Conservation (phyloP, 2,113 vertebrate genomes). For the Halichoerus grypus region DNA sequence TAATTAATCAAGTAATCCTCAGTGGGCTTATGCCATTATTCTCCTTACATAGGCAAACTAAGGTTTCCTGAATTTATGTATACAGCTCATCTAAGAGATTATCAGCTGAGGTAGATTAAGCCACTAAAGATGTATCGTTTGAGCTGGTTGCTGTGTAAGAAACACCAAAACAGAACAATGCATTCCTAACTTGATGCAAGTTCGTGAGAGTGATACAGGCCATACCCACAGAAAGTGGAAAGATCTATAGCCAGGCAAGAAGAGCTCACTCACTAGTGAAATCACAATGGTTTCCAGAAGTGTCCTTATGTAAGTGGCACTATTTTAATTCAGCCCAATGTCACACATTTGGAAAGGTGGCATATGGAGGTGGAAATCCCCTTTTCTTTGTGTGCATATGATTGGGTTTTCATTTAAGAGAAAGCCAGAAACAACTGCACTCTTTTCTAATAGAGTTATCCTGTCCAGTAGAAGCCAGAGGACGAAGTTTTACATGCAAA, state of each 20-base stretch:
- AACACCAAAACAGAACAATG: neutral
- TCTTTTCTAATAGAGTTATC: neutral
- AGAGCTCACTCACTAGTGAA: neutral
- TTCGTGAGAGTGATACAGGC: neutral
- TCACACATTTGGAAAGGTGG: neutral
- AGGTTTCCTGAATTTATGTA: slow-evolving; percentile 47
- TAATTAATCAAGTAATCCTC: slow-evolving; percentile 79
- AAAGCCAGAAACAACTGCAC: neutral
- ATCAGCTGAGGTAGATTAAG: neutral
- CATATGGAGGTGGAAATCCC: neutral
- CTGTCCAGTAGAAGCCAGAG: neutral
- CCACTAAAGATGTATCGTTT: neutral
- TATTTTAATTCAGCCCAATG: neutral
- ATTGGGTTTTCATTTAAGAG: neutral
- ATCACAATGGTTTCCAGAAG: neutral
- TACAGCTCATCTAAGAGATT: slow-evolving; percentile 49
- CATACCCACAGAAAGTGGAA: neutral
- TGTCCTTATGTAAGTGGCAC: neutral
- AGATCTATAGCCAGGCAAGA: neutral
- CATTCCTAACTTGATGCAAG: neutral
- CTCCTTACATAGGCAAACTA: slow-evolving; percentile 61
- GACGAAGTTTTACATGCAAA: neutral
- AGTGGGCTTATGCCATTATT: slow-evolving; percentile 31
- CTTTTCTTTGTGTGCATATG: neutral
- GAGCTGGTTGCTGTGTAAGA: neutral